Base-by-base conservation (phyloP, 53 echinoderm and acorn worm genomes). In the Hippasteria phrygiana region DNA sequence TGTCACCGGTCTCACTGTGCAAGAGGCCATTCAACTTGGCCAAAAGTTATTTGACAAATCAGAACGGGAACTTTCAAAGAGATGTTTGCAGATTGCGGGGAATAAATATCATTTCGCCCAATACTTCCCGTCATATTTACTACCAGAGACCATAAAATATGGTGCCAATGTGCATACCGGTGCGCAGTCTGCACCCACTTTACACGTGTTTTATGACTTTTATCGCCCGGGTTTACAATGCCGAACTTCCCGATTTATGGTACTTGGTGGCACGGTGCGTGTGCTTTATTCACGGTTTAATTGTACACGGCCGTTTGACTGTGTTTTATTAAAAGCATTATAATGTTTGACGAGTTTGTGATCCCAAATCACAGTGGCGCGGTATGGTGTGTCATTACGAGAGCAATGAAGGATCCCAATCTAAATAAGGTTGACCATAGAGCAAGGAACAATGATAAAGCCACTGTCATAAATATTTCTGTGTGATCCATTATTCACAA, bases 191-290 rank as follows among this genome's bases (percentile, higher is more conserved):
- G 43, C 46, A 62, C n/a, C 81, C 65, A 63, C 46, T 81, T 65
- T 31, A 81, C 81, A 43, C 64, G 81, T 75, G 66, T 64, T 81
- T 81, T 81, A 81, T 45, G 81, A 65, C 81, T 81, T 81, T 81
- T 81, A 81, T 81, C 64, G 66, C 64, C 65, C 43, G 63, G 43
- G 11, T 81, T 81, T 81, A 81, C 81, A 66, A 81, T 43, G 66
- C 64, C 41, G 14, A 65, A 81, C 81, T 43, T 65, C 28, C 14
- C 81, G 43, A 45, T 81, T 66, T 81, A 81, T 81, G 81, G 45
- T 43, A 28, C 43, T 12, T 46, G 26, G 78, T 78, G 42, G 51
- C 75, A 31, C 16, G 40, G 40, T 55, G 59, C 62, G 3, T 39
- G 14, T 3, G n/a, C n/a, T n/a, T n/a, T n/a, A n/a, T n/a, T n/a